Evolutionary conservation across 2,888 invertebrate species (phyloP), one percentile per base, ranked within the genome.

Genomic region (Drosophila pegasa): DNA sequence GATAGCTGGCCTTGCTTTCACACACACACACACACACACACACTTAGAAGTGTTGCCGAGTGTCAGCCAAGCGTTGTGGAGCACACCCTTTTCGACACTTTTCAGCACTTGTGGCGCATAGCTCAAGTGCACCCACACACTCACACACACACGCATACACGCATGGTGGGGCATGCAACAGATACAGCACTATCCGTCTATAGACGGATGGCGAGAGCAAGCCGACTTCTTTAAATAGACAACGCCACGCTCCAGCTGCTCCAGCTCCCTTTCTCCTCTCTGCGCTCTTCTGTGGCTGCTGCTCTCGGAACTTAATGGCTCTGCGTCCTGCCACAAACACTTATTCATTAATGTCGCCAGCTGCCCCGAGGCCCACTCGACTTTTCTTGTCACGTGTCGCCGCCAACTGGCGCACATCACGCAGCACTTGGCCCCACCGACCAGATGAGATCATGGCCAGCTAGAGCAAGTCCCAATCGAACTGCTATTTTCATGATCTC

Each of bases 51-150:
- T 64, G 63, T 25, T 45, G 41, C 35, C 35, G 35, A 63, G 60
- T 68, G 75, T n/a, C 58, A 43, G 52, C 18, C 22, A 75, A 47
- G 68, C 61, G 61, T 64, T 75, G 64, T 62, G 60, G 65, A 65
- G 71, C 54, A 55, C 62, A 50, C 65, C 71, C 82, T 75, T 72
- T 83, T 83, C 59, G 72, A 70, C 83, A 80, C 82, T 75, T 72
- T 80, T 65, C 48, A 69, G 65, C 83, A 80, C 77, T 82, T 82
- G 48, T 66, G 66, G 59, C 56, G 50, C 75, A 73, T 27, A 57
- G 55, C 47, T 56, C 51, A 67, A 67, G 67, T 37, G 59, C 16
- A 25, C 25, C 38, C 37, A 31, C 9, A n/a, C n/a, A 25, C 18
- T 9, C 16, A 25, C 37, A 18, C 22, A 12, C 33, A 29, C 14